Percentiles rank a stretch among this genome's conserved stretches.
Evolutionary conservation across 2,888 invertebrate species (phyloP).

Genomic region (Stenurella melanura): DNA sequence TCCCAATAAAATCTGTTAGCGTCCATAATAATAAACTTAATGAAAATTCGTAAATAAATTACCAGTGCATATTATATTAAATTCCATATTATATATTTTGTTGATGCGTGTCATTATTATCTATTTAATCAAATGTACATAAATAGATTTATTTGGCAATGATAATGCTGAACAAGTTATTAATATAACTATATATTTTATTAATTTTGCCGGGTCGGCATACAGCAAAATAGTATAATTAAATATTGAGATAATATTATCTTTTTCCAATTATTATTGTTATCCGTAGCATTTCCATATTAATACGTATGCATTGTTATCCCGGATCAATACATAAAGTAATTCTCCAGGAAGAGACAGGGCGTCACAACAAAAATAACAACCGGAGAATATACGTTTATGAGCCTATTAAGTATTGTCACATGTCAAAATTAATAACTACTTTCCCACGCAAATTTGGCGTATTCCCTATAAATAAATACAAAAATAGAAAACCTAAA

Average conservation of each 20-base stretch:
- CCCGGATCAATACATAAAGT: not conserved
- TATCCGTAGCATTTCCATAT: not conserved
- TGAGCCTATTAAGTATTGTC: too few relatives aligned
- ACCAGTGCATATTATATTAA: too few relatives aligned
- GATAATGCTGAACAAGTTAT: not conserved
- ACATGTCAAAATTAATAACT: too few relatives aligned
- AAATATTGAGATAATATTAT: not conserved
- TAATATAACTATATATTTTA: not conserved
- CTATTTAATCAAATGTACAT: not conserved
- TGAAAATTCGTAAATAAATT: too few relatives aligned
- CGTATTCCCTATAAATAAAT: too few relatives aligned
- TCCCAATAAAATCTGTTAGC: too few relatives aligned
- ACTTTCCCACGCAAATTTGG: too few relatives aligned
- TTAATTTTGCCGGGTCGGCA: not conserved
- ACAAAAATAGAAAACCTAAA: too few relatives aligned
- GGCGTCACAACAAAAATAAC: not conserved
- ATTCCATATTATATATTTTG: not conserved
- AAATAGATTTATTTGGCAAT: not conserved
- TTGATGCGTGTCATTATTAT: not conserved
- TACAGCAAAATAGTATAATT: not conserved
- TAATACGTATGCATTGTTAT: not conserved
- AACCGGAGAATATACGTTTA: not conserved
- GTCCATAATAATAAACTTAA: too few relatives aligned
- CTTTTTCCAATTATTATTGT: not conserved
- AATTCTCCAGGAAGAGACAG: not conserved